Evolutionary conservation across 37 sponge, comb jelly and placozoan species (phyloP).

Genomic region (Aphrocallistes beatrix): DNA sequence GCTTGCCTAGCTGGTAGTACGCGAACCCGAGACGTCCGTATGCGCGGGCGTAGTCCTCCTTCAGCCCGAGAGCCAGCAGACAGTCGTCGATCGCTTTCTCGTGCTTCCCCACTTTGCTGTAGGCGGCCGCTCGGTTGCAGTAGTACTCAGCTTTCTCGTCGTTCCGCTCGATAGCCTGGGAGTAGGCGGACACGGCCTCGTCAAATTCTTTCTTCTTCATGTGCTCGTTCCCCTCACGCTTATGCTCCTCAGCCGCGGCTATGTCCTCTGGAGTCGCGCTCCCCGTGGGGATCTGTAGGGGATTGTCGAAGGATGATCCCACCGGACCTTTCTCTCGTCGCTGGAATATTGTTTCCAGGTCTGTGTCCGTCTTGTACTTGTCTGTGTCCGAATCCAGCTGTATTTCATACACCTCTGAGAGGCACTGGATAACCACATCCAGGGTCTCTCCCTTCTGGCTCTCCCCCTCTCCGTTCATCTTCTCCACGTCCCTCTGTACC

Average conservation of each 20-base stretch:
- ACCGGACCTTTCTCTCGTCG: neutral
- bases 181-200: neutral
- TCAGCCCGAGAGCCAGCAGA: neutral
- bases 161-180: neutral
- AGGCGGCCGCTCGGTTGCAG: neutral
- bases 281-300: neutral
- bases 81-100: neutral
- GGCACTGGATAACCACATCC: neutral
- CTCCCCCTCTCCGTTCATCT: neutral
- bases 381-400: neutral
- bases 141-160: conserved; percentile 1
- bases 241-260: neutral
- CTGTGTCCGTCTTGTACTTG: neutral
- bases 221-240: neutral
- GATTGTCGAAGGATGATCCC: neutral
- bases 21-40: neutral
- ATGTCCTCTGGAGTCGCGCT: neutral
- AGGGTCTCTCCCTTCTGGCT: conserved; percentile 7
- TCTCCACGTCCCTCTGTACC: neutral
- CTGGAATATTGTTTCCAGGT: neutral
- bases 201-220: neutral
- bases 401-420: neutral
- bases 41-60: neutral
- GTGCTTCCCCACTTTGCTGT: neutral
- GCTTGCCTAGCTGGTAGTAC: conserved; percentile 1